Evolutionary conservation across 2,113 vertebrate genomes (phyloP), one percentile per base, ranked within the genome.

Genomic region (Carassius auratus): DNA sequence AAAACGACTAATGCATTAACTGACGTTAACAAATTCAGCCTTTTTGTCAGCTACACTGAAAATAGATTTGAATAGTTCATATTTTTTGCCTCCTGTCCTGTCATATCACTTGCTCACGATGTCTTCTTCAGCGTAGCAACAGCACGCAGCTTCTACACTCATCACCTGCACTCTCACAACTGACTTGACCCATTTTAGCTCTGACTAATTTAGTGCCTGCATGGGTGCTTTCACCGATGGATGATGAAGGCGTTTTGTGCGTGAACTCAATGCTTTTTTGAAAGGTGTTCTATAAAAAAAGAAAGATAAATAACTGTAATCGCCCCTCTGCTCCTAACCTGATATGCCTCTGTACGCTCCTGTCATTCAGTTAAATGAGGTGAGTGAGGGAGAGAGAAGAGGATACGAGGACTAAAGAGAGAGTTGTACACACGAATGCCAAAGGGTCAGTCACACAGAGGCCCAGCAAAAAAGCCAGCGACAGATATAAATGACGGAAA

Each of bases 321-420:
- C 85, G 89, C 87, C 89, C 87, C 73, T 83, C 87, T 42, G 76
- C 86, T 90, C 89, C 89, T 79, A 91, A 93, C 91, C 88, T 82
- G 90, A 93, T 91, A 92, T 91, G 81, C 83, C 88, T 21, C 89
- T 45, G 86, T 89, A 90, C 87, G 84, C 89, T 87, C 86, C 89
- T 92, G 93, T 93, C 93, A 93, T 21, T 92, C 91, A 90, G 87
- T 76, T 92, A 92, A 93, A 94, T 93, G 90, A 93, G 89, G 87
- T 91, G 91, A 87, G 91, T 87, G 90, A 86, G 89, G 12, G 45
- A 86, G 84, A 87, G 38, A 80, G 85, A 55, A 23, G 77, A 8
- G 64, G 55, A n/a, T 71, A 59, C 81, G 36, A 87, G n/a, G 38
- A 88, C 84, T 66, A 55, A 87, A 87, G 38, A 73, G 82, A 64